phyloP scores from a whole-genome alignment of 2,797 vertebrate species.

The Alosa sapidissima region DNA sequence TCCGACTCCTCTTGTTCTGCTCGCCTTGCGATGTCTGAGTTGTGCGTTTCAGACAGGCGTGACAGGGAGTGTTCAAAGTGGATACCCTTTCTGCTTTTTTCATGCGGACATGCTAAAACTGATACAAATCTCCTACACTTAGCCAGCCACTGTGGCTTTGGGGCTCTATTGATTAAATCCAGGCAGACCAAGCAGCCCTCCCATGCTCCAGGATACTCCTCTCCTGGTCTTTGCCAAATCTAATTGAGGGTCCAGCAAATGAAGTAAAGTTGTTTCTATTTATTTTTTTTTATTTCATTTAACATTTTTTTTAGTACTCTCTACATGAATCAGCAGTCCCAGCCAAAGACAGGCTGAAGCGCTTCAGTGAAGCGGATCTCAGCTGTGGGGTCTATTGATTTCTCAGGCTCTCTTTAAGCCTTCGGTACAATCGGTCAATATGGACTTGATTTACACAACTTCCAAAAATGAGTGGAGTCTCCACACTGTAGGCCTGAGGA shows the following conservation, averaged over 20 bases:
- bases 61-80: background rate
- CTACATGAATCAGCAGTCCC: slow-evolving; percentile 59
- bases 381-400: slow-evolving; percentile 58
- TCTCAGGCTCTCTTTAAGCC: slow-evolving; percentile 54
- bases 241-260: slow-evolving; percentile 15
- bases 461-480: slow-evolving; percentile 51
- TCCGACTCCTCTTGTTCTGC: background rate
- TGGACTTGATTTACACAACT: slow-evolving; percentile 65
- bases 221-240: background rate
- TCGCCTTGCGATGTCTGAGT: background rate
- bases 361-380: slow-evolving; percentile 53
- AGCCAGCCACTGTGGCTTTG: background rate
- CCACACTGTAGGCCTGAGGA: slow-evolving; percentile 36
- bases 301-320: slow-evolving; percentile 40
- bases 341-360: slow-evolving; percentile 48
- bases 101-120: background rate
- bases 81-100: background rate
- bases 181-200: background rate
- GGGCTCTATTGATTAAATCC: background rate
- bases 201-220: background rate
- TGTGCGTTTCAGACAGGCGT: background rate
- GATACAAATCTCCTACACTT: background rate
- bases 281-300: slow-evolving; percentile 28
- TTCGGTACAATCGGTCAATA: slow-evolving; percentile 60
- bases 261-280: slow-evolving; percentile 9